Evolutionary conservation across 1,140 invertebrate genomes (phyloP).

Genomic region (Heliconius hermathena): DNA sequence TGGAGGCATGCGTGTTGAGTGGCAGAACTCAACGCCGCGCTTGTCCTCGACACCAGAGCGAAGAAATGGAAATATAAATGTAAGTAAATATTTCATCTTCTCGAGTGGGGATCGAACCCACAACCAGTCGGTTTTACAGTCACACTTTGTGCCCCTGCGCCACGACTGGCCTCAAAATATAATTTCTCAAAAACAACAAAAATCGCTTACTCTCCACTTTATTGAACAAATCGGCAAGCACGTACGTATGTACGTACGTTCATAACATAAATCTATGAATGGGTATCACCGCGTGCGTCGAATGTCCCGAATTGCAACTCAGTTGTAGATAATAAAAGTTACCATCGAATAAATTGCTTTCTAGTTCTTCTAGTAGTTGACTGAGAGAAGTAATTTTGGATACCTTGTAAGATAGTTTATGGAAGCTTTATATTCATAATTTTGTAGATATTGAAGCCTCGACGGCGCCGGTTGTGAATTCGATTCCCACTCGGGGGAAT

Average conservation of each 20-base stretch:
- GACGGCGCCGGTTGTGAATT: too few relatives aligned
- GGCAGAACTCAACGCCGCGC: too few relatives aligned
- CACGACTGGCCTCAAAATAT: too few relatives aligned
- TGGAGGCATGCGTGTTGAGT: too few relatives aligned
- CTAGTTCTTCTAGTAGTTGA: background rate
- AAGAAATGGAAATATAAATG: too few relatives aligned
- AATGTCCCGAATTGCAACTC: background rate
- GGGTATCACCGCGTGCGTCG: background rate
- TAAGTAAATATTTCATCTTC: too few relatives aligned
- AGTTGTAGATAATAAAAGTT: conserved; percentile 1
- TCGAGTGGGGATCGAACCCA: too few relatives aligned
- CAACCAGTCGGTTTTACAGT: too few relatives aligned
- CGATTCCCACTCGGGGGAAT: too few relatives aligned
- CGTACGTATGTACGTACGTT: background rate
- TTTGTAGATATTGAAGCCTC: background rate
- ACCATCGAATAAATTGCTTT: background rate
- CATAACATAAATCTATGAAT: conserved; percentile 11
- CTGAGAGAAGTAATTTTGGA: background rate
- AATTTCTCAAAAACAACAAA: too few relatives aligned
- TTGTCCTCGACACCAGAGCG: too few relatives aligned
- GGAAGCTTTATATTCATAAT: background rate
- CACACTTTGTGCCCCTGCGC: too few relatives aligned
- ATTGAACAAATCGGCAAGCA: background rate
- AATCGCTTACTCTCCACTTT: background rate
- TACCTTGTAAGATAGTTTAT: background rate